phyloP scores from a whole-genome alignment of 2,888 invertebrate species.

The Papilio elwesi region DNA sequence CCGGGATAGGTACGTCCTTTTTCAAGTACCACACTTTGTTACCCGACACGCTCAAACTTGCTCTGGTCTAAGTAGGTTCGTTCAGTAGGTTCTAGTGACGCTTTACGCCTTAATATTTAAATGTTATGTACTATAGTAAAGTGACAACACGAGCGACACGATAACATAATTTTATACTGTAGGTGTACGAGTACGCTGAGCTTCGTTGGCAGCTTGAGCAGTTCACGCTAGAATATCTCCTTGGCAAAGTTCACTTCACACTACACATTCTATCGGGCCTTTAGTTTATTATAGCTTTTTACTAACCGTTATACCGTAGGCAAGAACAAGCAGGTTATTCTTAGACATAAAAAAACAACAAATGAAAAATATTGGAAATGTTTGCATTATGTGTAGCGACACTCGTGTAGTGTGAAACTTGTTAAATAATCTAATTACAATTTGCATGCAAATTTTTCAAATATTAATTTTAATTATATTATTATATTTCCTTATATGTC shows the following conservation, averaged over 20 bases:
- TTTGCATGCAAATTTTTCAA: constrained; percentile 36
- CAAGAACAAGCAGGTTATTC: constrained; percentile 7
- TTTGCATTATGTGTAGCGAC: constrained; percentile 30
- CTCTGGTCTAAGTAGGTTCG: constrained; percentile 51
- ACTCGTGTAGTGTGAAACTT: constrained; percentile 6
- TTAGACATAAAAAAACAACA: constrained; percentile 5
- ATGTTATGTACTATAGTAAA: constrained; percentile 1
- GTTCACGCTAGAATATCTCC: constrained; percentile 30
- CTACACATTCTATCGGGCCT: constrained; percentile 28
- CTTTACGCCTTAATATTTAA: constrained; percentile 30
- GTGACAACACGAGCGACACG: constrained; percentile 7
- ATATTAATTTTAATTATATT: constrained; percentile 20
- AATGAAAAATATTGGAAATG: constrained; percentile 29
- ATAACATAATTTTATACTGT: constrained; percentile 7
- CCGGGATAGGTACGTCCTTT: constrained; percentile 33
- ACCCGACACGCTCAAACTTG: constrained; percentile 57
- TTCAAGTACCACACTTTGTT: constrained; percentile 33
- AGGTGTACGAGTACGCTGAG: constrained; percentile 35
- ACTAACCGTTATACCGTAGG: constrained; percentile 11
- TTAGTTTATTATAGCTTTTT: constrained; percentile 36
- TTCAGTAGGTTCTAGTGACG: constrained; percentile 37
- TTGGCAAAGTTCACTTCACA: constrained; percentile 35
- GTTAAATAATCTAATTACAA: not conserved
- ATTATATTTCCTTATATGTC: constrained; percentile 23
- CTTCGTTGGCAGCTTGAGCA: constrained; percentile 40